Base-by-base conservation (phyloP, 2,797 vertebrate genomes). In the Chiroxiphia lanceolata region DNA sequence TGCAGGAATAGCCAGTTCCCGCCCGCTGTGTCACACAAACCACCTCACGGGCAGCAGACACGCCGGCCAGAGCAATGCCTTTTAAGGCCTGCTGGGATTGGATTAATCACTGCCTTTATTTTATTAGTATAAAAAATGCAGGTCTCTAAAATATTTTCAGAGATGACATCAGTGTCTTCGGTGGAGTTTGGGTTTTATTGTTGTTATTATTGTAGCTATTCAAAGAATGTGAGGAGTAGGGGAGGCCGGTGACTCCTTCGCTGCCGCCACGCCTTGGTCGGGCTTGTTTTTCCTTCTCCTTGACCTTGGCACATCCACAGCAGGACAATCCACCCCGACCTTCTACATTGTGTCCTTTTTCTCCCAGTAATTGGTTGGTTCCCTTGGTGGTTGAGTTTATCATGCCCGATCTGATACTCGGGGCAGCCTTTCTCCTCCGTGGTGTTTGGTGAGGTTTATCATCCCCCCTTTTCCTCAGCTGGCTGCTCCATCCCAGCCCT, bases 1-100 rank as follows among this genome's bases (percentile, higher is more conserved):
- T 64, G 70, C 92, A 81, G 95, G 94, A 94, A 85, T 76, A 94
- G 94, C 96, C 91, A 69, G 92, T 96, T 97, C 93, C 89, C 5
- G 38, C 8, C 31, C 3, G 3, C 2, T 92, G 94, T 93, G 94
- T 97, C 95, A 31, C 70, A 63, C 79, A 67, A 87, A 75, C 68
- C 78, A 25, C 71, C 76, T 47, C 44, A 1, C 4, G 77, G 92
- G 33, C 38, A 44, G 85, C 60, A 91, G 90, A 78, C 85, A 26
- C 8, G 3, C 54, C 1, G 8, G 42, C 16, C 18, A 50, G 72
- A 90, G 59, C 54, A 65, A 79, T 19, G 85, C 90, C 93, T 95
- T 95, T 72, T 92, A 95, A 93, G 92, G 88, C 70, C 65, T 31
- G 80, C 63, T 27, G 80, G 80, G 83, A 33, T 92, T 76, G 90